Evolutionary conservation across 2,797 vertebrate genomes (phyloP).

Genomic region (Sciurus vulgaris): DNA sequence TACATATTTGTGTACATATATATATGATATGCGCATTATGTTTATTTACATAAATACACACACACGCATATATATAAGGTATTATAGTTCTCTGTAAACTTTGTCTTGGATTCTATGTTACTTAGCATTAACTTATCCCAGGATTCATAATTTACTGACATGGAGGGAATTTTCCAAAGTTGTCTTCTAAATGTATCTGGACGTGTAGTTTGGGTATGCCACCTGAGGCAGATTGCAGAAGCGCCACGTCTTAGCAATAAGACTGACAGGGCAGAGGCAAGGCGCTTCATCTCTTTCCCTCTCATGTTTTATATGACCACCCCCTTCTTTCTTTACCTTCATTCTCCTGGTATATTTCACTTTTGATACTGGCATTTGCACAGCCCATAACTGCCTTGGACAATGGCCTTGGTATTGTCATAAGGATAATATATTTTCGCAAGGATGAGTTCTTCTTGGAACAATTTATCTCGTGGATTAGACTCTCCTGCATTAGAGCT

Average conservation of each 20-base stretch:
- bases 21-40: too few relatives aligned
- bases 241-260: neutral
- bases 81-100: neutral
- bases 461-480: conserved; percentile 67
- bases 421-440: conserved; percentile 74
- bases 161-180: neutral
- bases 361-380: conserved; percentile 69
- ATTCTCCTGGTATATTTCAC: conserved; percentile 65
- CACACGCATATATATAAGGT: neutral
- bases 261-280: neutral
- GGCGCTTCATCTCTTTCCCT: neutral
- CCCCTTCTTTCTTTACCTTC: conserved; percentile 63
- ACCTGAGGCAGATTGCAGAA: neutral
- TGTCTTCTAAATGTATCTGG: conserved; percentile 28
- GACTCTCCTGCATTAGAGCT: conserved; percentile 28
- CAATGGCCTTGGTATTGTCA: conserved; percentile 62
- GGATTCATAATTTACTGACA: conserved; percentile 3
- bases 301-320: conserved; percentile 24
- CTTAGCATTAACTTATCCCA: neutral
- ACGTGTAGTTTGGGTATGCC: neutral
- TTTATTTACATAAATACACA: too few relatives aligned
- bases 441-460: conserved; percentile 74
- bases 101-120: neutral
- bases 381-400: conserved; percentile 66
- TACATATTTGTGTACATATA: too few relatives aligned